A percentile compares a stretch with the other conserved stretches of the same genome.
Conservation (phyloP, 2,797 vertebrate species). For the Vireo griseus region DNA sequence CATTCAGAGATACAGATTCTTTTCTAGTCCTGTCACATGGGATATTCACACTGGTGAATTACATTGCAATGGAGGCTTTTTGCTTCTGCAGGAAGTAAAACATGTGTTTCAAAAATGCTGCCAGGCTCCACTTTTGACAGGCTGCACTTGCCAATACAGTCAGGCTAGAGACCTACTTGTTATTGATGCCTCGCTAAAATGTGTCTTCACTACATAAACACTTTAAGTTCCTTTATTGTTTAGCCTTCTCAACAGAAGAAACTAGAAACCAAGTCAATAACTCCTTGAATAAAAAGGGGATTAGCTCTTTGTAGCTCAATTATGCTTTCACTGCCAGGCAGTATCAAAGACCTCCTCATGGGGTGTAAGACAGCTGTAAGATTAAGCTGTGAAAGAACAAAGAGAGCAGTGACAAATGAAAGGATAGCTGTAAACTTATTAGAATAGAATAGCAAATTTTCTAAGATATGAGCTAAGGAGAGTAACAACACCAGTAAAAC, state of each 20-base stretch:
- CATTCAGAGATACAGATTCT: not conserved
- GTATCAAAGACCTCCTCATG: not conserved
- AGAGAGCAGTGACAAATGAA: not conserved
- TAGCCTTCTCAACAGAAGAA: not conserved
- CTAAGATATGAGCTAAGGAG: not conserved
- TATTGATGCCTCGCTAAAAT: not conserved
- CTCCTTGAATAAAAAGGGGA: not conserved
- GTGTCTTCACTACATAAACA: not conserved
- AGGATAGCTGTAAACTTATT: not conserved
- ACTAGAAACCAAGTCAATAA: not conserved
- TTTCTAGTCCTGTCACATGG: not conserved
- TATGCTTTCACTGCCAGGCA: not conserved
- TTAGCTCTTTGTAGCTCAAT: not conserved
- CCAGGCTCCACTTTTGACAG: not conserved
- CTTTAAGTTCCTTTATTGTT: not conserved
- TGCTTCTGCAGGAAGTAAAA: not conserved
- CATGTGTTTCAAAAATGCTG: not conserved
- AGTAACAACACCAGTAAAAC: not conserved
- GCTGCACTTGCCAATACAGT: not conserved
- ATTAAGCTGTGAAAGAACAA: slow-evolving; percentile 23
- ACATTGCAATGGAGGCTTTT: not conserved
- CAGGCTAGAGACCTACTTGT: not conserved
- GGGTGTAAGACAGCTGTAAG: not conserved
- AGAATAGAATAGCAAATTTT: not conserved
- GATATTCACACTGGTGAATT: not conserved